Base-by-base conservation (phyloP, 2,888 invertebrate species). In the Nowickia ferox region DNA sequence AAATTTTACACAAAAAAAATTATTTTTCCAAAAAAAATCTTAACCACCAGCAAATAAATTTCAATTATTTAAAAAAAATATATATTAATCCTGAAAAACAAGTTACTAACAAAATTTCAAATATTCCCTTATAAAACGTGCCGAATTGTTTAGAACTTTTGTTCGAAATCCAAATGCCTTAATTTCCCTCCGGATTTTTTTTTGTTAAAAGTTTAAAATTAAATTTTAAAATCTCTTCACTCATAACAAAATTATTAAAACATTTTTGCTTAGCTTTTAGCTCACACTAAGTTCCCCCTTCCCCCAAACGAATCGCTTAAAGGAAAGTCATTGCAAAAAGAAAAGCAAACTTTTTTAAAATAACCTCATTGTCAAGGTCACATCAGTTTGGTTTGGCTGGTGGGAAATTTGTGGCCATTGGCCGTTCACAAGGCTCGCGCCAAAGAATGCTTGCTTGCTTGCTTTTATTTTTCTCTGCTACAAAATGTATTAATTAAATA, bases 281-380 rank as follows among this genome's bases (percentile, higher is more conserved):
- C 19, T 66, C 48, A n/a, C 9, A 68, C 30, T 30, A 30, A 30
- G 30, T 30, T 30, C 6, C 0, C 30, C 30, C 30, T 30, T 6
- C 30, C 30, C 30, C 30, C 5, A 30, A 30, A 6, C 5, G 6
- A 30, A 63, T 22, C 44, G 44, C 13, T 42, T 30, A 11, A 76
- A 55, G n/a, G 17, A 75, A 63, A 63, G 22, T 63, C 6, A 15
- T 44, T n/a, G 30, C 19, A 59, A 8, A 61, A 11, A 30, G n/a
- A 15, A 30, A 53, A 53, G 9, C 6, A 30, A 74, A 63, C 17
- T 22, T 30, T 15, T 15, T 59, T 15, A 15, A 59, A 51, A 44
- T 40, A 48, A 74, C 17, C 74, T 72, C 75, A 81, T 51, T 81
- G 74, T 75, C 81, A 81, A 81, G 81, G 81, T 81, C 75, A 75